Percentiles rank a stretch among this genome's conserved stretches.
phyloP scores from a whole-genome alignment of 2,888 invertebrate genomes.

The Drosophila meridiana region DNA sequence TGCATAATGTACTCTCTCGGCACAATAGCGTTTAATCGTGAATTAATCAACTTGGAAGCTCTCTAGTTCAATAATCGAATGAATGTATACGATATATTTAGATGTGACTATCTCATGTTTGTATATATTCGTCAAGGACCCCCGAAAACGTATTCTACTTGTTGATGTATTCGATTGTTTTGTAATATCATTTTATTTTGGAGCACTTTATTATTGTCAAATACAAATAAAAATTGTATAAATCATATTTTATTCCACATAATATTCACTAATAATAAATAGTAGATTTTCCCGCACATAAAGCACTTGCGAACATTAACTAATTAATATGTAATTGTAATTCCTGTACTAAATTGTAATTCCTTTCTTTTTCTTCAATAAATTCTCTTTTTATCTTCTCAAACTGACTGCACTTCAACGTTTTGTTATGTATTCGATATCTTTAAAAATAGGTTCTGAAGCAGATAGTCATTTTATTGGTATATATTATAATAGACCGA shows the following conservation, averaged over 20 bases:
- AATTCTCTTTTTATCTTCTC: constrained; percentile 50
- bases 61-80: constrained; percentile 69
- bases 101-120: constrained; percentile 34
- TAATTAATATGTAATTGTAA: constrained; percentile 32
- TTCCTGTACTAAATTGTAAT: constrained; percentile 2
- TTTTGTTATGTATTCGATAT: background rate
- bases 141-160: constrained; percentile 56
- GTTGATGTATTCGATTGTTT: constrained; percentile 42
- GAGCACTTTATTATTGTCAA: constrained; percentile 30
- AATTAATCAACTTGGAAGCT: constrained; percentile 71
- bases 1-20: constrained; percentile 44
- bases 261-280: constrained; percentile 27
- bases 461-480: background rate
- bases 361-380: constrained; percentile 45
- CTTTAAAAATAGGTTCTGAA: too few relatives aligned
- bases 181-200: constrained; percentile 11
- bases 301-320: constrained; percentile 64
- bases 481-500: background rate
- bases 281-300: constrained; percentile 60
- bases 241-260: constrained; percentile 24
- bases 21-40: constrained; percentile 45
- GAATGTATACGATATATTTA: constrained; percentile 42
- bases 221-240: constrained; percentile 31
- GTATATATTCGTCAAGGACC: constrained; percentile 54
- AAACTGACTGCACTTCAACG: constrained; percentile 44